phyloP scores from a whole-genome alignment of 2,888 invertebrate species.

The Cloeon dipterum region DNA sequence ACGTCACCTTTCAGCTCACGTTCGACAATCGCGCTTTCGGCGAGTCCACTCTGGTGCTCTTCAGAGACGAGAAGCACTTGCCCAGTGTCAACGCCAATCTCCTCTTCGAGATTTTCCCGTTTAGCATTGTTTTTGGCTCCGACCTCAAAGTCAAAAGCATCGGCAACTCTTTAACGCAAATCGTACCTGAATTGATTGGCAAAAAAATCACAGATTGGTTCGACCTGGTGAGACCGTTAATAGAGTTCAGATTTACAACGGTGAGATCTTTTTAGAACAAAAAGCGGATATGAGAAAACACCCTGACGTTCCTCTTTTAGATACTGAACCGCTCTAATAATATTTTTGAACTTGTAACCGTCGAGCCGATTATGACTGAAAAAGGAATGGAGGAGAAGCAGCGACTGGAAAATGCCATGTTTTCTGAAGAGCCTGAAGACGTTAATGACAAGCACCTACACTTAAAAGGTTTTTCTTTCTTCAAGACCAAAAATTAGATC shows the following conservation, averaged over 20 bases:
- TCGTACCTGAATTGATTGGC: slow-evolving; percentile 66
- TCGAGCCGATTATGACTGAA: slow-evolving; percentile 56
- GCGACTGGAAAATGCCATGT: slow-evolving; percentile 23
- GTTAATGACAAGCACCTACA: slow-evolving; percentile 51
- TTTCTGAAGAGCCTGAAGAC: slow-evolving; percentile 34
- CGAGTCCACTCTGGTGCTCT: slow-evolving; percentile 60
- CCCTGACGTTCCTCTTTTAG: no score
- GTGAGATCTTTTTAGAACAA: no score
- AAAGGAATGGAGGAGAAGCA: slow-evolving; percentile 4
- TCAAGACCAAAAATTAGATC: no score
- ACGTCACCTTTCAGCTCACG: slow-evolving; percentile 79
- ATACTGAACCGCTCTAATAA: slow-evolving; percentile 89
- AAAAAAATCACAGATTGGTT: slow-evolving; percentile 84
- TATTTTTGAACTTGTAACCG: slow-evolving; percentile 83
- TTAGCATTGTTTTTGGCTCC: slow-evolving; percentile 86
- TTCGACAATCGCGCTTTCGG: slow-evolving; percentile 88
- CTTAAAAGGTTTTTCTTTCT: slow-evolving; percentile 50
- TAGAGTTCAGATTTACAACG: slow-evolving; percentile 84
- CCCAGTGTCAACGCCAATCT: slow-evolving; percentile 76
- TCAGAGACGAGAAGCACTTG: slow-evolving; percentile 66
- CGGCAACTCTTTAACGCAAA: slow-evolving; percentile 75
- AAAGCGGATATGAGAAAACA: no score
- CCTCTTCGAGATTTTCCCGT: slow-evolving; percentile 91
- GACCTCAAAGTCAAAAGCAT: slow-evolving; percentile 76
- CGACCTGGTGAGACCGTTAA: slow-evolving; percentile 71